Percentiles rank a stretch among this genome's conserved stretches.
Evolutionary conservation across 2,888 invertebrate species (phyloP).

Genomic region (Trichopria drosophilae): DNA sequence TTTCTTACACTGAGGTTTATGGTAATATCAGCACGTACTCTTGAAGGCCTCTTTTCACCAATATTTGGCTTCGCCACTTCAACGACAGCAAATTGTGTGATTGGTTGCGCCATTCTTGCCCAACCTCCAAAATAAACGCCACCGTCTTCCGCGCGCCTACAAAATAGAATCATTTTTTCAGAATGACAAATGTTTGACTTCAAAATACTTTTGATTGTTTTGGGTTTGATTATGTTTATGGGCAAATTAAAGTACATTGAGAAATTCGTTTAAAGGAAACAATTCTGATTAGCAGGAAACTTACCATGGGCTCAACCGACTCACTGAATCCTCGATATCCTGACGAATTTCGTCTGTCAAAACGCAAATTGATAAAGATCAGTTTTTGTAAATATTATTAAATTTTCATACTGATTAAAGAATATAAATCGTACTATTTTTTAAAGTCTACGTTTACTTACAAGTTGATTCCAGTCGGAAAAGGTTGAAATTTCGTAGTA

Average conservation of each 20-base stretch:
- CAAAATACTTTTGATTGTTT: too few species aligned
- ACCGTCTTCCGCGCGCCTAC: conserved; percentile 82
- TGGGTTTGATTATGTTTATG: not conserved
- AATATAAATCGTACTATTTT: too few species aligned
- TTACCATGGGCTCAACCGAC: conserved; percentile 92
- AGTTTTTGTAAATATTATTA: not conserved
- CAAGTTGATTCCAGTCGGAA: conserved; percentile 98
- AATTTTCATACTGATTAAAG: too few species aligned
- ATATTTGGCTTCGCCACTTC: conserved; percentile 92
- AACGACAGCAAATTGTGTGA: conserved; percentile 88
- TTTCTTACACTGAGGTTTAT: conserved; percentile 88
- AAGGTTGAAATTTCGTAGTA: conserved; percentile 94
- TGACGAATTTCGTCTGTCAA: conserved; percentile 96
- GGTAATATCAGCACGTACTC: conserved; percentile 93
- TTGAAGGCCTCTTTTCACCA: conserved; percentile 91
- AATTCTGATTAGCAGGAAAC: conserved; percentile 36
- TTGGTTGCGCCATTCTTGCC: conserved; percentile 98
- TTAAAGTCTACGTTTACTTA: conserved; percentile 60
- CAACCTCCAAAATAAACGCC: conserved; percentile 93
- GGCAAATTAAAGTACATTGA: not conserved
- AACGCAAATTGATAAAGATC: not conserved
- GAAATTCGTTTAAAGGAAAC: not conserved
- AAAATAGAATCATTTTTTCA: too few species aligned
- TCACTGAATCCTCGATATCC: conserved; percentile 96
- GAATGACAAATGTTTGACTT: too few species aligned